These are phyloP conservation scores for Euproctis similis DNA, from an alignment of 2,888 invertebrate species.

Conservation along the genomic window DNA sequence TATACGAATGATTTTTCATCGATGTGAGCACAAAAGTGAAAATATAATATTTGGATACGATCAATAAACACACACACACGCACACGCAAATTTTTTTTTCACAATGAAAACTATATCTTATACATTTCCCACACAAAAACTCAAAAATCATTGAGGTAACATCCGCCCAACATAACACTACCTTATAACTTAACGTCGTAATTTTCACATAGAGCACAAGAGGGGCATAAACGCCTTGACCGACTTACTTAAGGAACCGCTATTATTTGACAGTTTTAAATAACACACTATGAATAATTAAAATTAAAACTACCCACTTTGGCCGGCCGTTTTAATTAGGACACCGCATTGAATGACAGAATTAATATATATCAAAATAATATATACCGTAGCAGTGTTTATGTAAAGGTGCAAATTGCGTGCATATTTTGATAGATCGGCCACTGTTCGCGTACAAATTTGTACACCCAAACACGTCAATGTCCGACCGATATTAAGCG, in stretches of 20 bases:
- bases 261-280: constrained; percentile 25
- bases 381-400: constrained; percentile 18
- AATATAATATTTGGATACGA: constrained; percentile 55
- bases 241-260: constrained; percentile 33
- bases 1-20: constrained; percentile 21
- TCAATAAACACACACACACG: too few relatives aligned
- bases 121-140: constrained; percentile 50
- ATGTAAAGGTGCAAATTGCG: constrained; percentile 22
- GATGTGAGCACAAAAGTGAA: constrained; percentile 54
- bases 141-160: constrained; percentile 41
- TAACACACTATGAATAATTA: constrained; percentile 13
- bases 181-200: constrained; percentile 29
- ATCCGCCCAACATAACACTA: constrained; percentile 31
- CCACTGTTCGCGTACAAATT: constrained; percentile 36
- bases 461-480: constrained; percentile 39
- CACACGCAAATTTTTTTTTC: constrained; percentile 38
- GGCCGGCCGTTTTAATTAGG: constrained; percentile 13
- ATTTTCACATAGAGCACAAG: constrained; percentile 49
- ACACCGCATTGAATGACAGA: constrained; percentile 13
- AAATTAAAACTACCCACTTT: constrained; percentile 36
- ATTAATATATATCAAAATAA: constrained; percentile 16
- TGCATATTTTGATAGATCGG: constrained; percentile 33
- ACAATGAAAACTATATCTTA: constrained; percentile 42
- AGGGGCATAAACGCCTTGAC: constrained; percentile 45
- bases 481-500: constrained; percentile 41